A percentile compares a stretch with the other conserved stretches of the same genome.
Evolutionary conservation across 2,797 vertebrate species (phyloP).

Genomic region (Melanotaenia nigrans): DNA sequence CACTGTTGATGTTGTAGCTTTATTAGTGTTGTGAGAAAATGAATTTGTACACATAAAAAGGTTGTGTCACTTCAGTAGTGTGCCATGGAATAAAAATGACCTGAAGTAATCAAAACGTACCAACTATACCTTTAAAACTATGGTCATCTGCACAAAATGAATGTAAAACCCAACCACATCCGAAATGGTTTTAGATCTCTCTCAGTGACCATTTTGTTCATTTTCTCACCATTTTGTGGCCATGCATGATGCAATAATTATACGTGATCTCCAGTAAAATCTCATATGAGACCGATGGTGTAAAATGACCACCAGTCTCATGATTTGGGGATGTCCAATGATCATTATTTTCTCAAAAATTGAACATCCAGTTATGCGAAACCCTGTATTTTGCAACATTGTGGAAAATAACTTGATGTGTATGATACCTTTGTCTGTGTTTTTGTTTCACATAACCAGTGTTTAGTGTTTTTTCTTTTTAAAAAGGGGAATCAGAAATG

Average conservation of each 20-base stretch:
- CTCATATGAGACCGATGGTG: constrained; percentile 42
- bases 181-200: constrained; percentile 71
- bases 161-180: constrained; percentile 77
- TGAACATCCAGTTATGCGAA: constrained; percentile 39
- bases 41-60: constrained; percentile 49
- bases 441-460: constrained; percentile 67
- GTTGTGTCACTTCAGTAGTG: constrained; percentile 57
- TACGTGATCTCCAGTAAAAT: constrained; percentile 64
- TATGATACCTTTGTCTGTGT: constrained; percentile 61
- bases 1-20: constrained; percentile 72
- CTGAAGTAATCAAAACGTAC: constrained; percentile 68
- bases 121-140: constrained; percentile 74
- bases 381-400: constrained; percentile 38
- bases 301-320: constrained; percentile 42
- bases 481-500: constrained; percentile 61
- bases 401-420: constrained; percentile 57
- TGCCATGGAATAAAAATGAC: constrained; percentile 69
- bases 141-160: constrained; percentile 80
- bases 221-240: constrained; percentile 63
- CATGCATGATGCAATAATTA: constrained; percentile 78
- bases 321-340: constrained; percentile 31
- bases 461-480: constrained; percentile 65
- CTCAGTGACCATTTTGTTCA: constrained; percentile 60
- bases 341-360: constrained; percentile 55
- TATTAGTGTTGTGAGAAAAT: constrained; percentile 68